phyloP scores from a whole-genome alignment of 1,140 invertebrate genomes.

The Drosophila prosaltans region DNA sequence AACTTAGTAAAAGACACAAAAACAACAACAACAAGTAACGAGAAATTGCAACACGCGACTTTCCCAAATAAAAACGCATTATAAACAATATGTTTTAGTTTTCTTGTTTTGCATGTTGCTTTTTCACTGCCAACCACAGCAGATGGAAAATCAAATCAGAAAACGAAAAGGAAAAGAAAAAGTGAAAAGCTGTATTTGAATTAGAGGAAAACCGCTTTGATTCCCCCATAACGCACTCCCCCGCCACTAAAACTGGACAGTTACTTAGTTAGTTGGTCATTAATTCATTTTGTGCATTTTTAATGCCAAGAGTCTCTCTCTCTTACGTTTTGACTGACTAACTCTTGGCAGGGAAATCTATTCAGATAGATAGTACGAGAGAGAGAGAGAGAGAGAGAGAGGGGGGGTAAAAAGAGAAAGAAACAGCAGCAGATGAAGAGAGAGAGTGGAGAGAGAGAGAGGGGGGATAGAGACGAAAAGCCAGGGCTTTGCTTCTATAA shows the following conservation, averaged over 20 bases:
- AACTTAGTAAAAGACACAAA: too few species aligned
- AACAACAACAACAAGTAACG: conserved; percentile 29
- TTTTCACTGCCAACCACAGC: conserved; percentile 74
- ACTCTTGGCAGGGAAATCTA: conserved; percentile 23
- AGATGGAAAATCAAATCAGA: conserved; percentile 73
- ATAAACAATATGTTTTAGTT: conserved; percentile 76
- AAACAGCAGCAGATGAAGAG: too few species aligned
- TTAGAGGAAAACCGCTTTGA: conserved; percentile 19
- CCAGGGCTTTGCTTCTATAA: too few species aligned
- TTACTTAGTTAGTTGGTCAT: conserved; percentile 44
- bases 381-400: neutral
- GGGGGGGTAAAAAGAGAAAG: too few species aligned
- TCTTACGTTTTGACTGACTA: neutral
- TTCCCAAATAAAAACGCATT: conserved; percentile 80
- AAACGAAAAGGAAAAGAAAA: conserved; percentile 46
- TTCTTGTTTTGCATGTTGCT: conserved; percentile 43
- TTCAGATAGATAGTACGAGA: neutral
- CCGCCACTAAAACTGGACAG: neutral
- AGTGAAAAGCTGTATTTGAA: conserved; percentile 72
- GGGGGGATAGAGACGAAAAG: neutral
- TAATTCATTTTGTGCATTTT: conserved; percentile 43
- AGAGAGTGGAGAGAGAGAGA: neutral
- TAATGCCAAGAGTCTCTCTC: conserved; percentile 32
- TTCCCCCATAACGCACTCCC: neutral
- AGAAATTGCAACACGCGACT: conserved; percentile 76